Base-by-base conservation (phyloP, 2,797 vertebrate species). In the Acipenser transmontanus region DNA sequence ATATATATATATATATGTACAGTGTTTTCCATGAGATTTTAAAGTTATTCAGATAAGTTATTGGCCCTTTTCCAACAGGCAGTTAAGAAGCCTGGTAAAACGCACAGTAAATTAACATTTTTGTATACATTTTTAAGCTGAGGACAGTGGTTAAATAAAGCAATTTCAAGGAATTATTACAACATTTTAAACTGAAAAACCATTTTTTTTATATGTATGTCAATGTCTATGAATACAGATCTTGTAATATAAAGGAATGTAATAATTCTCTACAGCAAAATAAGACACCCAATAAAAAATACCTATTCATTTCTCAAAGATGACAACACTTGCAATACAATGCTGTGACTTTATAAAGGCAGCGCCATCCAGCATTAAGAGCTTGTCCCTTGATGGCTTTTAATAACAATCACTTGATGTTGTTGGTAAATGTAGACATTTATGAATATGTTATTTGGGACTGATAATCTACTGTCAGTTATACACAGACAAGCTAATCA, bases 181-280 rank as follows among this genome's bases (percentile, higher is more conserved):
- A 34, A 34, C 20, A 34, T 4, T 4, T 34, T 34, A 34, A 34
- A 34, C 20, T 4, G 3, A 4, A 34, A 34, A 34, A 4, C 20
- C 20, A n/a, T 34, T 34, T 34, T 34, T 4, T 34, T 34, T 34
- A 1, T 34, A 2, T 34, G 20, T 34, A 1, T 34, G 20, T 70
- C 69, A 76, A 68, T 75, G 71, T 74, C 34, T 64, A 61, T 68
- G 72, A 76, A 75, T 75, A 71, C 67, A 78, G 52, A 72, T 76
- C 68, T 74, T 74, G 72, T 74, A 70, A 71, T 64, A 66, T 62
- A 17, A 69, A 67, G 54, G 12, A 71, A 71, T 71, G 67, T 70
- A 64, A 67, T 68, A 49, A 64, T 70, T 68, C 14, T 48, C 66
- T 56, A 47, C n/a, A 68, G 64, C 62, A 49, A 51, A 66, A 68